Evolutionary conservation across 1,140 invertebrate species (phyloP).

Genomic region (Bombyx mandarina): DNA sequence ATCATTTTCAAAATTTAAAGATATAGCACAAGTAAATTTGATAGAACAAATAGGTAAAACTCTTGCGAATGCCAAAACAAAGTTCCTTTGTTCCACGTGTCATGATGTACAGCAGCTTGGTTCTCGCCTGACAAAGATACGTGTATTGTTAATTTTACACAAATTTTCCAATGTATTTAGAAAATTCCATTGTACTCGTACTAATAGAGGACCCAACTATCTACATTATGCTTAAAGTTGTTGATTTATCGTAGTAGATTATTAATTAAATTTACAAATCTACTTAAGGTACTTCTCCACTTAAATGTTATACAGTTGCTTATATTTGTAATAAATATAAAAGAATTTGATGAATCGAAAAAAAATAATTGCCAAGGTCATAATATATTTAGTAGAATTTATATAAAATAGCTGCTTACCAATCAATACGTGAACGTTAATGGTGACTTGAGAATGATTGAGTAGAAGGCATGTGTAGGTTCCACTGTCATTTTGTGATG

Average conservation of each 20-base stretch:
- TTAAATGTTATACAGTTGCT: background rate
- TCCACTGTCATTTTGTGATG: constrained; percentile 58
- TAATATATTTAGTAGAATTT: too few species aligned
- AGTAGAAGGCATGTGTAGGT: constrained; percentile 50
- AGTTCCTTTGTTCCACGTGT: constrained; percentile 56
- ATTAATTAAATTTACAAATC: background rate
- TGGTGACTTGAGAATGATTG: constrained; percentile 55
- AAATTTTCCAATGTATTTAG: constrained; percentile 9
- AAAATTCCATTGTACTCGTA: constrained; percentile 5
- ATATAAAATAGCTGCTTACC: constrained; percentile 33
- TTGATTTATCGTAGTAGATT: constrained; percentile 12
- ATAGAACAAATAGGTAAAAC: constrained; percentile 27
- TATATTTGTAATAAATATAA: background rate
- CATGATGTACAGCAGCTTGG: constrained; percentile 62
- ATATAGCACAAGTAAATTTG: constrained; percentile 29
- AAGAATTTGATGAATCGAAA: background rate
- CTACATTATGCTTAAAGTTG: background rate
- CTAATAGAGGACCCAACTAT: constrained; percentile 10
- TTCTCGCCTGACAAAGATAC: constrained; percentile 48
- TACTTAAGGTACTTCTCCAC: background rate
- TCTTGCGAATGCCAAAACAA: constrained; percentile 44
- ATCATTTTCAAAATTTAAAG: constrained; percentile 17
- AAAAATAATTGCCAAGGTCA: too few species aligned
- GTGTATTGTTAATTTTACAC: constrained; percentile 14
- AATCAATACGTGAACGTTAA: constrained; percentile 60